Conservation (phyloP, 2,888 invertebrate species). For the Ornithoptera priamus region DNA sequence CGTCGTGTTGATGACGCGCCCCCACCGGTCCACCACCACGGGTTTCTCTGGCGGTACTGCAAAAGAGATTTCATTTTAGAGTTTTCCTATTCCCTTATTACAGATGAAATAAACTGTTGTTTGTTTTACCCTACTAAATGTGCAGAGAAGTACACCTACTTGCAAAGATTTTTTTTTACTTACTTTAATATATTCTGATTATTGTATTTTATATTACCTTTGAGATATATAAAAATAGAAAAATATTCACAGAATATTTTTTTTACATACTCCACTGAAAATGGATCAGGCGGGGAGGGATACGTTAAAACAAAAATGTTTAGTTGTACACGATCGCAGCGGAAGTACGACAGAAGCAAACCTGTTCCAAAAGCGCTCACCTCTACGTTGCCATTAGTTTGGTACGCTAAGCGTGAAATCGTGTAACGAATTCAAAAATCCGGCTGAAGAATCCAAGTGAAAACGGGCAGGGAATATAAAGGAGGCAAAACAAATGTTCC, state of each 20-base stretch:
- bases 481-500: slow-evolving; percentile 38
- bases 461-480: slow-evolving; percentile 40
- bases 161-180: too few relatives aligned
- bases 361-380: background rate
- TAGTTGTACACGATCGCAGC: too few relatives aligned
- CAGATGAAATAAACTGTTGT: too few relatives aligned
- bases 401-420: slow-evolving; percentile 53
- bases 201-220: too few relatives aligned
- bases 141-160: too few relatives aligned
- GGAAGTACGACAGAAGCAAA: background rate
- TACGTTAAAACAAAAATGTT: too few relatives aligned
- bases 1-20: slow-evolving; percentile 88
- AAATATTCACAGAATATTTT: too few relatives aligned
- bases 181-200: too few relatives aligned
- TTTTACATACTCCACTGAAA: too few relatives aligned
- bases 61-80: slow-evolving; percentile 34
- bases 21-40: slow-evolving; percentile 91
- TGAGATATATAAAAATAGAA: too few relatives aligned
- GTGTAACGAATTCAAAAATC: slow-evolving; percentile 38
- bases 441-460: slow-evolving; percentile 35
- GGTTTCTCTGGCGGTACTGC: slow-evolving; percentile 94
- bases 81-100: background rate
- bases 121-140: too few relatives aligned
- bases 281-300: too few relatives aligned
- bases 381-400: slow-evolving; percentile 31